phyloP scores from a whole-genome alignment of 2,113 vertebrate genomes.

The Mustelus asterias region DNA sequence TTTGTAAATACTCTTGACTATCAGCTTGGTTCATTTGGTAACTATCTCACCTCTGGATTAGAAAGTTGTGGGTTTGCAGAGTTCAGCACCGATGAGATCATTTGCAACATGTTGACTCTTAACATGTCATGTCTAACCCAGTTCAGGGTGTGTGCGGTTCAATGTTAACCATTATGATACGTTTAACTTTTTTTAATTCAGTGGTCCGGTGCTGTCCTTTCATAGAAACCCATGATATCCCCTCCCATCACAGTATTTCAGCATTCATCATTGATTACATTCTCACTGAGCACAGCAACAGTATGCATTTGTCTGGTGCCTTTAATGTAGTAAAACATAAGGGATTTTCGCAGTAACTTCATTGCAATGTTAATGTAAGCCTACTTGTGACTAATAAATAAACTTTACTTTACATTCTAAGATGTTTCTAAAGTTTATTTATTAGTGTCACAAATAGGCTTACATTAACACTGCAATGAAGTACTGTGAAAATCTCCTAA shows the following conservation, averaged over 20 bases:
- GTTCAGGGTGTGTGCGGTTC: not conserved
- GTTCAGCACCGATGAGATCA: not conserved
- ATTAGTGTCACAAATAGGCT: no score
- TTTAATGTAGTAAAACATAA: not conserved
- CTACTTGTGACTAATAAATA: no score
- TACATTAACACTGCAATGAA: no score
- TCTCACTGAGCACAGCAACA: not conserved
- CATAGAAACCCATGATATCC: not conserved
- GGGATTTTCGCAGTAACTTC: no score
- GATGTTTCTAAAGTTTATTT: no score
- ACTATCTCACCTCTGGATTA: not conserved
- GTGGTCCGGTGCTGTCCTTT: not conserved
- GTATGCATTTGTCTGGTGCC: not conserved
- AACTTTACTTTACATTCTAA: no score
- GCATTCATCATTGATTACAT: not conserved
- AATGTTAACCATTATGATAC: not conserved
- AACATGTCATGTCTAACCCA: not conserved
- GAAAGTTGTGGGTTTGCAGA: not conserved
- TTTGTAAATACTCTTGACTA: not conserved
- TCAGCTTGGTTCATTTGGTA: not conserved
- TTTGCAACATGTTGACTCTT: not conserved
- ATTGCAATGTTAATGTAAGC: no score
- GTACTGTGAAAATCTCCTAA: no score
- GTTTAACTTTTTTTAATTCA: not conserved
- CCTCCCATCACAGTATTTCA: not conserved